Conservation (phyloP, 2,888 invertebrate genomes). For the Pecten maximus region DNA sequence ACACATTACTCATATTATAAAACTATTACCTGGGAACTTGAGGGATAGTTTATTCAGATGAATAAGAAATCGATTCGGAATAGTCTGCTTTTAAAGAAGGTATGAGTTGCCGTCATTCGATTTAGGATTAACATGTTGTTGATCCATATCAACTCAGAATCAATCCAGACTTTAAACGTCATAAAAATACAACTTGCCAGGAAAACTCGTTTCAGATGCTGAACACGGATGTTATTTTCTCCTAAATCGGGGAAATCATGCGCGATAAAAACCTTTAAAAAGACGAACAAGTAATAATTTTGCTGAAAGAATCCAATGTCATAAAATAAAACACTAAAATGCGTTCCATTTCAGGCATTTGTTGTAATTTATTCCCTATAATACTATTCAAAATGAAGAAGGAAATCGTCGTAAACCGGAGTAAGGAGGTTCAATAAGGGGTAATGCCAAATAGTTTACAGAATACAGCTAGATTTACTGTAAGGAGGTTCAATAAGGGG, state of each 20-base stretch:
- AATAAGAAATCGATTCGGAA: not conserved
- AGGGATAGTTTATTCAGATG: not conserved
- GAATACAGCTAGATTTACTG: too few relatives aligned
- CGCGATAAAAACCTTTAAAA: not conserved
- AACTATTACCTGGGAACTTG: not conserved
- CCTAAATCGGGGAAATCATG: not conserved
- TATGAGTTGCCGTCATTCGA: not conserved
- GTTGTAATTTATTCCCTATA: not conserved
- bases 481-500: too few relatives aligned
- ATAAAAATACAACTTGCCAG: not conserved
- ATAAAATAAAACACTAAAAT: not conserved
- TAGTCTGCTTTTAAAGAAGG: not conserved
- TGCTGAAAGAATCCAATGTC: not conserved
- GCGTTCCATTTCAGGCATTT: not conserved
- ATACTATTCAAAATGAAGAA: not conserved
- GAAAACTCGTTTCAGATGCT: not conserved
- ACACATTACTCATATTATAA: not conserved
- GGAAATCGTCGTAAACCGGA: not conserved
- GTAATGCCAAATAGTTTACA: too few relatives aligned
- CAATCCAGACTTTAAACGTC: not conserved
- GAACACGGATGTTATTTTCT: not conserved
- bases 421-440: too few relatives aligned
- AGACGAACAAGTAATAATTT: not conserved
- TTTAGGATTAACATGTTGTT: not conserved
- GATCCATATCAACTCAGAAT: not conserved